Evolutionary conservation across 1,140 invertebrate genomes (phyloP), one percentile per base, ranked within the genome.

Genomic region (Papilio polytes): DNA sequence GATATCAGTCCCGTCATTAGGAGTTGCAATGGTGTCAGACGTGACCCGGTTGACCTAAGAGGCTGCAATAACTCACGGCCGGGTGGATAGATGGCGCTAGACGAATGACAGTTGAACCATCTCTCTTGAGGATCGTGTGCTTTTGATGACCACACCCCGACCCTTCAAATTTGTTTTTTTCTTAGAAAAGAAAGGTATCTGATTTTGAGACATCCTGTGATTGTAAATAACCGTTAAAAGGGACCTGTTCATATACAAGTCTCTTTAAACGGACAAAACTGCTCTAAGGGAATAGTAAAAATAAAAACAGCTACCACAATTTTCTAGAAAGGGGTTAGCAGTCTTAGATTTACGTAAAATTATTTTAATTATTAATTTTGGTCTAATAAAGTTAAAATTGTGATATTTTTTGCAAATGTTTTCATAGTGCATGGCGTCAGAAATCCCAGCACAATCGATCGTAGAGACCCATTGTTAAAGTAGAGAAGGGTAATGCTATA

Each of bases 1-100:
- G 84, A 87, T 82, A 80, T 80, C 51, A 59, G 31, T 26, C 82
- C 82, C 83, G 84, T 81, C 82, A 80, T 80, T 81, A 78, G 74
- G 74, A 12, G 46, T 63, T 80, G 83, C 82, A 81, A 83, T 83
- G 83, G 59, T 78, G 74, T 63, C 63, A 77, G 76, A 83, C 83
- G 85, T 86, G 85, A 82, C 74, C 80, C n/a, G 84, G 63, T 59
- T 85, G 53, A 80, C 48, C 7, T 73, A 44, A 26, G 74, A 51
- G 74, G 46, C 20, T 51, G 74, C 74, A 76, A 76, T 76, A 76
- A 76, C 26, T 76, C 44, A 76, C 74, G 74, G 74, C 74, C 44
- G 74, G 26, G 12, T 48, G 46, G 53, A 76, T 76, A 48, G 44
- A 73, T 15, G 18, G 36, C 2, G n/a, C 36, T 41, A 20, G 72